These are phyloP conservation scores for Mormyrus iriodes DNA, from an alignment of 2,113 vertebrate species.

Conservation along the genomic window DNA sequence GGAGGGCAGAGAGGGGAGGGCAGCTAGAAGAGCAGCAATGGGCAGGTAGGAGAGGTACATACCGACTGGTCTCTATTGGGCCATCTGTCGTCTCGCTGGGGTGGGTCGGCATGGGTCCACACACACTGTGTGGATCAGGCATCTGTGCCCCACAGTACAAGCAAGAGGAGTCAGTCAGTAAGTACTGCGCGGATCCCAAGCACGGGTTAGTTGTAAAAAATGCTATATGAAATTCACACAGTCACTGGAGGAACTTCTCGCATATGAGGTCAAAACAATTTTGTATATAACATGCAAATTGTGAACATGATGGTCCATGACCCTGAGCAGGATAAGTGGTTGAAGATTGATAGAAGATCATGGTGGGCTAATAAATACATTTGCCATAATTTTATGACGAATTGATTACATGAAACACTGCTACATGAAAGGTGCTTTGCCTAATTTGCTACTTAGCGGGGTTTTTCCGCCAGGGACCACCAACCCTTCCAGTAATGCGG, in stretches of 20 bases:
- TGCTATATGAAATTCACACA: background rate
- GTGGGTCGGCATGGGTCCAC: background rate
- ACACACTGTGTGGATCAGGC: background rate
- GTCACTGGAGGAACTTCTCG: background rate
- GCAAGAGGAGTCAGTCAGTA: too few species aligned
- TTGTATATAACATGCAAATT: background rate
- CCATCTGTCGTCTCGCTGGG: background rate
- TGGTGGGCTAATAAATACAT: background rate
- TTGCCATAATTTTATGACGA: background rate
- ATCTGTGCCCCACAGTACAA: conserved; percentile 1
- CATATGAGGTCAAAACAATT: background rate
- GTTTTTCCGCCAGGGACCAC: background rate
- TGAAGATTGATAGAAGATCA: background rate
- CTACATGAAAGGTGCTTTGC: background rate
- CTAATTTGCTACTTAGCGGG: background rate
- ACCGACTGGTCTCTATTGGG: too few species aligned
- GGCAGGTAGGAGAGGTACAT: conserved; percentile 12
- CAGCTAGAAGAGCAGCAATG: background rate
- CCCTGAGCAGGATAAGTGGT: background rate
- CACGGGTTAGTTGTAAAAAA: background rate
- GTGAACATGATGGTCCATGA: background rate
- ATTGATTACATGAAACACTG: background rate
- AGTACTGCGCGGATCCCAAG: background rate
- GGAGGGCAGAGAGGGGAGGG: background rate
- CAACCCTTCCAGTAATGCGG: background rate